Percentiles rank a stretch among this genome's conserved stretches.
These are phyloP conservation scores for Heliornis fulica DNA, from an alignment of 2,113 vertebrate species.

Conservation along the genomic window DNA sequence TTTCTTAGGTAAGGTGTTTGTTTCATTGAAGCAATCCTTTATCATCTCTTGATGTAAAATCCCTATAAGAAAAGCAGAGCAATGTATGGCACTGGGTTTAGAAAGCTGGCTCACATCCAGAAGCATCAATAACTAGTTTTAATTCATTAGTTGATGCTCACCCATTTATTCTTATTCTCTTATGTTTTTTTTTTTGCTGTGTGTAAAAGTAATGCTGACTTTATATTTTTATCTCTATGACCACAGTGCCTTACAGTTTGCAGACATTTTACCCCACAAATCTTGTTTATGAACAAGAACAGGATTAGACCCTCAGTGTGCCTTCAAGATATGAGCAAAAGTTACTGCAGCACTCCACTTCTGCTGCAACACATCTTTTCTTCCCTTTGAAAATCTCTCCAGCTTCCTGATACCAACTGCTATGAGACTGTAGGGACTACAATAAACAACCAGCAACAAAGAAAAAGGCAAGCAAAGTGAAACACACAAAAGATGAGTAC, in stretches of 20 bases:
- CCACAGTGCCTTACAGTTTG: background rate
- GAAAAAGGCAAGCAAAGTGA: background rate
- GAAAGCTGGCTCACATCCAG: background rate
- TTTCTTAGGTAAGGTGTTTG: background rate
- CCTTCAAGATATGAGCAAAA: background rate
- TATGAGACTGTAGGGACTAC: background rate
- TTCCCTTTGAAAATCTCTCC: background rate
- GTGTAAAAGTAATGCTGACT: background rate
- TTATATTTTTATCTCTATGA: background rate
- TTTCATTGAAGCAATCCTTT: background rate
- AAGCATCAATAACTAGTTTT: background rate
- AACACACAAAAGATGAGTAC: background rate
- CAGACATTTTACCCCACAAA: background rate
- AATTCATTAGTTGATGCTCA: background rate
- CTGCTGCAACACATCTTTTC: background rate
- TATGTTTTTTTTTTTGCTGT: background rate
- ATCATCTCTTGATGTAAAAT: background rate
- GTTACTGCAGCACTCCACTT: background rate
- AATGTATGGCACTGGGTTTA: background rate
- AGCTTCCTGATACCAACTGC: background rate
- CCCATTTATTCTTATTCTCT: background rate
- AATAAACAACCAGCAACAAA: background rate
- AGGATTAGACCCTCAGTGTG: background rate
- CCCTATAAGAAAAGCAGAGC: background rate
- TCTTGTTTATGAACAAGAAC: background rate